Conservation (phyloP, 2,113 vertebrate species). For the Halichoerus grypus region DNA sequence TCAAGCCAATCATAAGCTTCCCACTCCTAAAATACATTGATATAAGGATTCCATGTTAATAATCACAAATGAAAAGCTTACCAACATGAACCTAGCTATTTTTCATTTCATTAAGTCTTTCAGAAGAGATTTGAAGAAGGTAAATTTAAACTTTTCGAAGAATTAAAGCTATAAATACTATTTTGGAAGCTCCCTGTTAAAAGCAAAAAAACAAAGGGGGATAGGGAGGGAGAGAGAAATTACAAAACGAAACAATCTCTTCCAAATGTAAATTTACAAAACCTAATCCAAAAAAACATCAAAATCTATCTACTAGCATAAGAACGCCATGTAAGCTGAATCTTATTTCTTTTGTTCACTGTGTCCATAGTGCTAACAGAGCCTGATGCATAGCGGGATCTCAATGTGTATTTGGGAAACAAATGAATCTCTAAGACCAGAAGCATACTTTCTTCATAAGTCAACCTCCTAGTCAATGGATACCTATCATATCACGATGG, state of each 20-base stretch:
- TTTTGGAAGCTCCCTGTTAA: not conserved
- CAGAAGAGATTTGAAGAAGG: not conserved
- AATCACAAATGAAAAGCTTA: not conserved
- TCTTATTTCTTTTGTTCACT: not conserved
- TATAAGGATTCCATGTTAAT: not conserved
- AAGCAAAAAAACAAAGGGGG: not conserved
- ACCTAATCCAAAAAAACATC: not conserved
- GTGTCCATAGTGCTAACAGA: not conserved
- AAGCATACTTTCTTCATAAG: not conserved
- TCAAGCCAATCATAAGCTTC: not conserved
- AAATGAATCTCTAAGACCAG: not conserved
- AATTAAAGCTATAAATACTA: not conserved
- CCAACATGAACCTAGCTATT: not conserved
- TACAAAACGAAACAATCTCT: not conserved
- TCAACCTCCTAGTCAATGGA: not conserved
- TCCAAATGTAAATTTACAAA: not conserved
- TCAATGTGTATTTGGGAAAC: not conserved
- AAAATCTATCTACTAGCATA: not conserved
- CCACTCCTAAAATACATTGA: not conserved
- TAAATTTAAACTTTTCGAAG: not conserved
- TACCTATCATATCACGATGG: not conserved
- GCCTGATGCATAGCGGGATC: rapidly evolving
- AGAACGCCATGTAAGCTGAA: not conserved
- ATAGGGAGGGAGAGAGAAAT: not conserved
- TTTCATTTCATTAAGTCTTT: constrained; percentile 12